Percentiles rank a stretch among this genome's conserved stretches.
These are phyloP conservation scores for Sylvietta virens DNA, from an alignment of 2,113 vertebrate species.

Conservation along the genomic window DNA sequence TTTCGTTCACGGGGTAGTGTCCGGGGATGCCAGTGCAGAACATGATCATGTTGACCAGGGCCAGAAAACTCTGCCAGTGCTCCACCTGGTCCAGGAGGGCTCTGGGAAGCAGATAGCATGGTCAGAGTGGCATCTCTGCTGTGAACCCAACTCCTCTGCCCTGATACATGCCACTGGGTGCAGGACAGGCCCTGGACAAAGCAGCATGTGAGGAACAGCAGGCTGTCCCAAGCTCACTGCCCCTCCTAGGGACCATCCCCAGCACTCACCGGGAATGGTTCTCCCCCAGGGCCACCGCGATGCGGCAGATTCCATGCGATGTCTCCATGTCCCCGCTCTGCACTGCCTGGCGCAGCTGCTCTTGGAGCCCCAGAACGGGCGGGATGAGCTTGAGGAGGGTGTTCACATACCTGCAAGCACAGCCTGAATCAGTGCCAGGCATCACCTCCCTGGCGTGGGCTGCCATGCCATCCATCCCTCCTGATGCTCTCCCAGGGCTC, in stretches of 20 bases:
- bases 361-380: conserved; percentile 90
- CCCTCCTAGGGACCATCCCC: neutral
- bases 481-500: neutral
- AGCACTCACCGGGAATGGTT: conserved; percentile 90
- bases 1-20: conserved; percentile 98
- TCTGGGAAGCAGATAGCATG: conserved; percentile 57
- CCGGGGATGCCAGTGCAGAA: conserved; percentile 98
- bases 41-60: conserved; percentile 99
- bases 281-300: conserved; percentile 91
- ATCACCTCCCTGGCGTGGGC: neutral
- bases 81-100: conserved; percentile 95
- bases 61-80: conserved; percentile 98
- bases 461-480: neutral
- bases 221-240: neutral
- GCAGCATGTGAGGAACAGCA: neutral
- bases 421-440: neutral
- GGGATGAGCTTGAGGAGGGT: conserved; percentile 96
- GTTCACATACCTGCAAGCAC: conserved; percentile 88
- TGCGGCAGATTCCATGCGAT: conserved; percentile 94
- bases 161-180: neutral
- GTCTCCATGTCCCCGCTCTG: conserved; percentile 98
- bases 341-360: conserved; percentile 91
- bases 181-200: neutral
- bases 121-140: neutral
- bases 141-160: neutral